Conservation (phyloP, 2,797 vertebrate species). For the Danionella dracula region DNA sequence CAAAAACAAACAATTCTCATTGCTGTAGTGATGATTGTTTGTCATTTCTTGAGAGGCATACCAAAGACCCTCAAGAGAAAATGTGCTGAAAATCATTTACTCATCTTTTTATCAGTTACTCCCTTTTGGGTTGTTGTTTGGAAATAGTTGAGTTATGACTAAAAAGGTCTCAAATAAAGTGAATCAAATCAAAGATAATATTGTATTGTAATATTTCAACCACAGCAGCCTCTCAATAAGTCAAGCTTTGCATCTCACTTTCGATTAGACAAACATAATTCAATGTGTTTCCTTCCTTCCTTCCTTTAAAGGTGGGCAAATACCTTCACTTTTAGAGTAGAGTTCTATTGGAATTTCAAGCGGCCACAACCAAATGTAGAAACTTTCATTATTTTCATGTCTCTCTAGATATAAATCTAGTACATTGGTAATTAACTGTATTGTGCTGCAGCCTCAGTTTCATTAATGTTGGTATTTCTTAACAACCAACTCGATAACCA, state of each 20-base stretch:
- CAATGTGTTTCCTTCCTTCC: no score
- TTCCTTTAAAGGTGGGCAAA: no score
- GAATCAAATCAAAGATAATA: no score
- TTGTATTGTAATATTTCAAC: no score
- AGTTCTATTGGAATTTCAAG: no score
- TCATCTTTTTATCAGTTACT: slow-evolving; percentile 23
- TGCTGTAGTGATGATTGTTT: slow-evolving; percentile 63
- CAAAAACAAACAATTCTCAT: slow-evolving; percentile 69
- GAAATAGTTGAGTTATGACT: not conserved
- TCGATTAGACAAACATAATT: no score
- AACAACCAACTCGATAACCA: not conserved
- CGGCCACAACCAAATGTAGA: no score
- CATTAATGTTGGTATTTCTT: no score
- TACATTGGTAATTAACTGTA: slow-evolving; percentile 46
- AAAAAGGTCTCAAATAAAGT: not conserved
- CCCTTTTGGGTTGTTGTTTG: slow-evolving; percentile 16
- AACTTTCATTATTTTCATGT: no score
- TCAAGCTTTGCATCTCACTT: no score
- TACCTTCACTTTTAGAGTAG: no score
- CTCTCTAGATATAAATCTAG: slow-evolving; percentile 32
- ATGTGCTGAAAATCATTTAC: slow-evolving; percentile 40
- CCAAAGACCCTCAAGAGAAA: slow-evolving; percentile 47
- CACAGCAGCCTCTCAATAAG: no score
- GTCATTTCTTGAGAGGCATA: slow-evolving; percentile 60
- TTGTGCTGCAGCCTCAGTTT: slow-evolving; percentile 40